These are phyloP conservation scores for Laupala kohalensis DNA, from an alignment of 1,140 invertebrate species.

Conservation along the genomic window DNA sequence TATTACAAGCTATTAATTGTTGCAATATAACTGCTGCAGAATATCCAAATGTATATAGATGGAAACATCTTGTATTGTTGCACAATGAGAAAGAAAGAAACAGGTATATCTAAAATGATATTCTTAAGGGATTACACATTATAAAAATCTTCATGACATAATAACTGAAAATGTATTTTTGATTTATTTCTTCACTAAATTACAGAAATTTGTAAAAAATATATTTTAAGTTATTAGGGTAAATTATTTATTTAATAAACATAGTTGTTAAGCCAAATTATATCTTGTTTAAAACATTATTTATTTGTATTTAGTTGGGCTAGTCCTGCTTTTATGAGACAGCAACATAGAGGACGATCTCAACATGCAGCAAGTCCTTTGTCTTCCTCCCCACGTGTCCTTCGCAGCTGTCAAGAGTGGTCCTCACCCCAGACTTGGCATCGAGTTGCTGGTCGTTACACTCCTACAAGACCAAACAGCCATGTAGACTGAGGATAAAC, in stretches of 20 bases:
- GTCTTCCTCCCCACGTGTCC: background rate
- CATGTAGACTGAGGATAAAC: background rate
- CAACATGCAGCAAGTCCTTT: background rate
- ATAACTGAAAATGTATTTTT: no score
- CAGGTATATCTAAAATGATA: constrained; percentile 26
- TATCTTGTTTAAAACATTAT: no score
- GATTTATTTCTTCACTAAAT: no score
- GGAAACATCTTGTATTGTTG: constrained; percentile 43
- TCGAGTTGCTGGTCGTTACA: background rate
- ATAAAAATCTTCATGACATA: background rate
- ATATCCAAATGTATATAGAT: constrained; percentile 53
- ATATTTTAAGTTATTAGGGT: no score
- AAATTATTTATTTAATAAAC: no score
- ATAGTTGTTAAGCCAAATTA: no score
- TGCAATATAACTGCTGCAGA: constrained; percentile 33
- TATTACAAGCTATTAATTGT: constrained; percentile 46
- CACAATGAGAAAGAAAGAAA: constrained; percentile 38
- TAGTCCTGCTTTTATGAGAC: background rate
- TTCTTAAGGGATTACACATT: background rate
- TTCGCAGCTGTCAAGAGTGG: background rate
- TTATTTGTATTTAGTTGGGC: background rate
- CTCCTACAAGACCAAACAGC: background rate
- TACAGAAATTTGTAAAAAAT: no score
- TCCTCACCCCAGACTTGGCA: background rate
- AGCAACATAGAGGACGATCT: background rate